These are phyloP conservation scores for Macaria liturata DNA, from an alignment of 2,888 invertebrate species.

Conservation along the genomic window DNA sequence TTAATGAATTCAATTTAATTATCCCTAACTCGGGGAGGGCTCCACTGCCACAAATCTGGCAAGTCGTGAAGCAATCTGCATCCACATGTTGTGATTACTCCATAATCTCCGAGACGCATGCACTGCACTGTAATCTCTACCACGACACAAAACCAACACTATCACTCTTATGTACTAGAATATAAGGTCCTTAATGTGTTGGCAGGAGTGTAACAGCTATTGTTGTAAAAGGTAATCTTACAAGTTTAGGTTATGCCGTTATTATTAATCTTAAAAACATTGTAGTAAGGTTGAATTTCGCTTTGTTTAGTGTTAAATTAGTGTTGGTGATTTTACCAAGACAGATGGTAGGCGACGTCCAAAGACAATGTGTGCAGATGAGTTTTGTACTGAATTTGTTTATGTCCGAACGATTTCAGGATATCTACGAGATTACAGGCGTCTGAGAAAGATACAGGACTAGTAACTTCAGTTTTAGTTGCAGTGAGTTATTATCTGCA, in stretches of 20 bases:
- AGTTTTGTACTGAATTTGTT: conserved; percentile 22
- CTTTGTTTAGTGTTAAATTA: neutral
- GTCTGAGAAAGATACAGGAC: neutral
- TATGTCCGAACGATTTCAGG: neutral
- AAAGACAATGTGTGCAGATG: conserved; percentile 25
- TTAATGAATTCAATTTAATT: no score
- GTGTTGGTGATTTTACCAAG: conserved; percentile 18
- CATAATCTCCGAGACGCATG: conserved; percentile 27
- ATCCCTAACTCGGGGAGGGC: neutral
- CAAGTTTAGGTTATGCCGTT: neutral
- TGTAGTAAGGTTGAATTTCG: conserved; percentile 9
- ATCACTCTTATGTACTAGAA: conserved; percentile 4
- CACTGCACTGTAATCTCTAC: conserved; percentile 19
- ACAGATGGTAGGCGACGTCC: conserved; percentile 20
- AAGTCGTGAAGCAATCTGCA: conserved; percentile 28
- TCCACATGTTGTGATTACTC: conserved; percentile 33
- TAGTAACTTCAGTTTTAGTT: neutral
- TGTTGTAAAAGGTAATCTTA: neutral
- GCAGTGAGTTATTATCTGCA: neutral
- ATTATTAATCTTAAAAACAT: conserved; percentile 1
- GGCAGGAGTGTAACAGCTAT: conserved; percentile 2
- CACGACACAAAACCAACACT: neutral
- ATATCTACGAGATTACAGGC: neutral
- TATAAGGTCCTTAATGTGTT: conserved; percentile 20
- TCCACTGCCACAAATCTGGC: conserved; percentile 23